Conservation (phyloP, 2,797 vertebrate species). For the Chiroxiphia lanceolata region DNA sequence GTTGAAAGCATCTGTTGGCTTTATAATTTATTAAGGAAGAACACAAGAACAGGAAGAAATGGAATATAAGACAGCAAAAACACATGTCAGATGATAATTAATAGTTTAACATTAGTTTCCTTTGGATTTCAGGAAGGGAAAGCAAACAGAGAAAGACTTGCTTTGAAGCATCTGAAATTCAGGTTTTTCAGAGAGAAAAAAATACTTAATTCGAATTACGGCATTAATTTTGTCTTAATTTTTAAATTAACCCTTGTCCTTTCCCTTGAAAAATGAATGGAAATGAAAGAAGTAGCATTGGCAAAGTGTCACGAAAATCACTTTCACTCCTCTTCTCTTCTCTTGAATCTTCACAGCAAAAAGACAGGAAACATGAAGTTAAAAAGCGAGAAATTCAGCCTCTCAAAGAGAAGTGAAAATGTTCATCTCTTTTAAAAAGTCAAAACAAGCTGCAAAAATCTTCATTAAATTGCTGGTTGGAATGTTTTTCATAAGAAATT, state of each 20-base stretch:
- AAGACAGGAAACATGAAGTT: neutral
- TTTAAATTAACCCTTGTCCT: neutral
- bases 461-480: constrained; percentile 20
- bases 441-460: constrained; percentile 28
- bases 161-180: neutral
- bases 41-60: neutral
- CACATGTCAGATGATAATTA: neutral
- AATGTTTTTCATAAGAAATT: constrained; percentile 17
- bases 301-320: neutral
- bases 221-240: neutral
- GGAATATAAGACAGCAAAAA: neutral
- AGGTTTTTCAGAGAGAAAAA: neutral
- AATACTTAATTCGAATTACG: neutral
- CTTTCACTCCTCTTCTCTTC: neutral
- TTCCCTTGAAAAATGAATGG: neutral
- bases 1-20: neutral
- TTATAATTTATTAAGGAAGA: neutral
- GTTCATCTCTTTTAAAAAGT: neutral
- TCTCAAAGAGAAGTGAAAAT: neutral
- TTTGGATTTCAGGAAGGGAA: neutral
- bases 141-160: neutral
- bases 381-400: neutral
- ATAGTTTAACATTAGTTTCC: neutral
- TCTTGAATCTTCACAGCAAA: neutral
- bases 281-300: neutral